Evolutionary conservation across 2,113 vertebrate species (phyloP), one percentile per base, ranked within the genome.

Genomic region (Prunella fulvescens): DNA sequence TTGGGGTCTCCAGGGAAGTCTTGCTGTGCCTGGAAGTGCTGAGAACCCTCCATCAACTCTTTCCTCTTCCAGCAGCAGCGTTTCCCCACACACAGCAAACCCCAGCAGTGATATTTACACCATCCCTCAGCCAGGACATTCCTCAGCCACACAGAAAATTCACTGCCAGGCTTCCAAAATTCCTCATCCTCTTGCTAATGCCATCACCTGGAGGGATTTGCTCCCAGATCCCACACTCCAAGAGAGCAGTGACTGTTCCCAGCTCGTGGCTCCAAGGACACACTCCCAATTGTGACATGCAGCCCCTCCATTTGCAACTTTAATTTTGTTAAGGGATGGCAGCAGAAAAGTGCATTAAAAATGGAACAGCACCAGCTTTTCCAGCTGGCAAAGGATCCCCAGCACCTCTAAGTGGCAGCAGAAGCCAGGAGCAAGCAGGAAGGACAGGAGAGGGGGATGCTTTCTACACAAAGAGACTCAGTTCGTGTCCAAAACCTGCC

Each of bases 401-500:
- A 65, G 84, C 93, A 83, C 78, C 71, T 66, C 69, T 70, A 4
- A 6, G 50, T 9, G 33, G 71, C 86, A 86, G 87, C 90, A 90
- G 79, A 71, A 96, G 64, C 56, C 4, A 13, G 56, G 51, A 72
- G 56, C 76, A 86, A 74, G 93, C 81, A 0, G 86, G 58, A 90
- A 89, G 78, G 89, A 44, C 23, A 12, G 80, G 73, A 74, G 65
- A 79, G 51, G 60, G 67, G 11, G 45, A 65, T 57, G 87, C 13
- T 90, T 53, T 50, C 86, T 74, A 6, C 84, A 77, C 11, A 2
- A 24, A 72, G 47, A 92, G 40, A 23, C 48, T 78, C 94, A 25
- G 37, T 96, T 95, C 67, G 2, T 20, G 45, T 65, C 95, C 94
- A 88, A 92, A 95, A 61, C 72, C 92, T 92, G 94, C 96, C 91